Evolutionary conservation across 1,140 invertebrate species (phyloP).

Genomic region (Macrobrachium rosenbergii): DNA sequence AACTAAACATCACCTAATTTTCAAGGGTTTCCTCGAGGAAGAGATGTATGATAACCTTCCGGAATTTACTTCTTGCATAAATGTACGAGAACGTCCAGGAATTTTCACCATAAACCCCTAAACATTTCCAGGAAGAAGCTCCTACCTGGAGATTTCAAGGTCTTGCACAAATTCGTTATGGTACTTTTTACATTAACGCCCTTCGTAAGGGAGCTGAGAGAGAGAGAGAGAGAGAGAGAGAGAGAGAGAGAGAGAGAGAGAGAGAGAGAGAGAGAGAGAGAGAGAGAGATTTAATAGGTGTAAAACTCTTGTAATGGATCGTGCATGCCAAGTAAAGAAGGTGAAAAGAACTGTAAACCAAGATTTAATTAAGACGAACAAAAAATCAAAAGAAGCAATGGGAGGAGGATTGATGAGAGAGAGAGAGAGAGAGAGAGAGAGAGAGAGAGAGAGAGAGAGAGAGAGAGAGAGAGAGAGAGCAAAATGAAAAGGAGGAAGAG

Average conservation of each 20-base stretch:
- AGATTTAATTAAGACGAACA: neutral
- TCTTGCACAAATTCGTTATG: no score
- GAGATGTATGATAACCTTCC: no score
- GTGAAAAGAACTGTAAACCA: neutral
- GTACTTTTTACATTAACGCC: no score
- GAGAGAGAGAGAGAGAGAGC: neutral
- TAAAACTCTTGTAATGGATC: neutral
- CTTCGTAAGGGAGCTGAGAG: neutral
- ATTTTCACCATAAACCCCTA: no score
- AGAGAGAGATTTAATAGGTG: slow-evolving; percentile 8
- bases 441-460: neutral
- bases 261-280: slow-evolving; percentile 4
- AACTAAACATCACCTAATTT: no score
- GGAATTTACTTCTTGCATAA: no score
- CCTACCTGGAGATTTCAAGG: no score
- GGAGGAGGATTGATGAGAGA: no score
- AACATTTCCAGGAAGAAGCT: no score
- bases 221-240: neutral
- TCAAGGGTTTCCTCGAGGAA: no score
- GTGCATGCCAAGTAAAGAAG: neutral
- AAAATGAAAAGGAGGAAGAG: neutral
- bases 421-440: no score
- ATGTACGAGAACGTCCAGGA: no score
- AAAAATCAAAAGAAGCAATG: neutral
- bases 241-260: slow-evolving; percentile 13